Conservation (phyloP, 2,797 vertebrate species). For the Tamandua tetradactyla region DNA sequence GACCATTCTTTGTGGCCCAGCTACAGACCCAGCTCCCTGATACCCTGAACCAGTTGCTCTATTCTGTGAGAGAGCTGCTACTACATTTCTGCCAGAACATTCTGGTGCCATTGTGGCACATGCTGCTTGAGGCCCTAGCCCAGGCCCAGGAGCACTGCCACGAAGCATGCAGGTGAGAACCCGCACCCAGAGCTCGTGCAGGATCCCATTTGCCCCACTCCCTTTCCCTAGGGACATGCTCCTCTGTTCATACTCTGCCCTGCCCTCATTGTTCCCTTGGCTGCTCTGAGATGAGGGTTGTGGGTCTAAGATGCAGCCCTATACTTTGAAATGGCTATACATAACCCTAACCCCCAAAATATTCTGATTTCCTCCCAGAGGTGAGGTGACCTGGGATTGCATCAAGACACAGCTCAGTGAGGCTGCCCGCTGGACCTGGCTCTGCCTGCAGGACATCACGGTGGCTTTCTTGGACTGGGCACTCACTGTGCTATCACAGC, state of each 20-base stretch:
- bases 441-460: constrained; percentile 90
- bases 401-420: constrained; percentile 88
- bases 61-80: constrained; percentile 89
- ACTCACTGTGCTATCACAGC: constrained; percentile 89
- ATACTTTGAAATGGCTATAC: not conserved
- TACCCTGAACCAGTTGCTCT: constrained; percentile 85
- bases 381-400: constrained; percentile 91
- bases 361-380: constrained; percentile 84
- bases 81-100: constrained; percentile 88
- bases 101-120: constrained; percentile 87
- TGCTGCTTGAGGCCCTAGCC: constrained; percentile 82
- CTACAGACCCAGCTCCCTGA: constrained; percentile 89
- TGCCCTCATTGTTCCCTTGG: not conserved
- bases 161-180: constrained; percentile 93
- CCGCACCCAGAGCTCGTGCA: not conserved
- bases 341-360: not conserved
- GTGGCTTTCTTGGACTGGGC: constrained; percentile 92
- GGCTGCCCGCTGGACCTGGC: constrained; percentile 91
- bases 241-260: not conserved
- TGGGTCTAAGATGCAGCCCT: not conserved
- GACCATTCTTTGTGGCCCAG: constrained; percentile 45
- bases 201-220: not conserved
- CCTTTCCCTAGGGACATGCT: not conserved
- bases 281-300: not conserved
- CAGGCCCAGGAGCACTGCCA: constrained; percentile 89